Evolutionary conservation across 2,113 vertebrate species (phyloP), one percentile per base, ranked within the genome.

Genomic region (Morone saxatilis): DNA sequence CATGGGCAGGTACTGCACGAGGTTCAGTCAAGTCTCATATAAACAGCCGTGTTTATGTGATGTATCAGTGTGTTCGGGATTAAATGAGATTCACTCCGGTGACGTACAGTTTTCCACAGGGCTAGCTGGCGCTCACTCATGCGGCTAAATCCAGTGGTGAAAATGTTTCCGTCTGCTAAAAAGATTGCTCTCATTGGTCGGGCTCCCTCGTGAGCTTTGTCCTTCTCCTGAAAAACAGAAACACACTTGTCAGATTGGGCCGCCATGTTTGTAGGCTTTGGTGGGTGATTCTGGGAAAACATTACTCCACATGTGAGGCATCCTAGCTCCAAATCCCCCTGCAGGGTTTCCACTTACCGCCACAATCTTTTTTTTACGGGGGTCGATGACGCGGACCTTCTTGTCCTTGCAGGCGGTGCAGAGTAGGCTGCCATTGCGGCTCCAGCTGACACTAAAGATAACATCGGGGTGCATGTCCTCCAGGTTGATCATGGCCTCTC

Each of bases 341-440:
- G 47, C 10, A 1, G 53, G 5, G 59, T 61, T 68, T 57, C 61
- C 53, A 96, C 97, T 96, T 72, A 99, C 98, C 67, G 96, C 94
- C 11, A 97, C 92, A 0, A 99, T 91, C 93, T 97, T 97, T 53
- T 96, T 96, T 84, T 98, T 99, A 86, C 98, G 95, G 12, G 98
- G 98, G 86, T 99, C 97, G 0, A 99, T 97, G 4, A 99, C 95
- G 20, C 98, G 96, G 75, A 99, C 95, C 93, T 97, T 99, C 90
- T 99, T 99, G 95, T 99, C 98, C 91, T 99, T 99, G 94, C 97
- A 99, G 25, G 98, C 96, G 0, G 98, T 99, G 89, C 98, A 99
- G 89, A 99, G 97, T 8, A 99, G 96, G 91, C 96, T 97, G 88
- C 98, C 98, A 0, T 97, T 98, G 87, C 96, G 96, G 87, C 97